phyloP scores from a whole-genome alignment of 2,113 vertebrate species.

The Brachypodius melanocephalos region DNA sequence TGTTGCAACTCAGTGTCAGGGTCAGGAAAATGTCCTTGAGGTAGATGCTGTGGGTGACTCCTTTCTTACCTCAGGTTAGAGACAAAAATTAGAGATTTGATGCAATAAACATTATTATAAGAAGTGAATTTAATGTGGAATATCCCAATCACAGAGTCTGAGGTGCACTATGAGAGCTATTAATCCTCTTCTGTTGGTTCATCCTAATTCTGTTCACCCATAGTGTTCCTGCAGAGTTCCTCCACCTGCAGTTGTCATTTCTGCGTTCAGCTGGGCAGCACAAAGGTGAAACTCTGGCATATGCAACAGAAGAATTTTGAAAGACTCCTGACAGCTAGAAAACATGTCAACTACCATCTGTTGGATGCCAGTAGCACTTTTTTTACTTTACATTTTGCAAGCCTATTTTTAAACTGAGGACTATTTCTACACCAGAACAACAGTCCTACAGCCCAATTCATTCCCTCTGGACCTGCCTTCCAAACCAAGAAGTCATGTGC shows the following conservation, averaged over 20 bases:
- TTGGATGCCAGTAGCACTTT: neutral
- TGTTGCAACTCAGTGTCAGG: neutral
- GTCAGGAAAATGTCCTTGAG: neutral
- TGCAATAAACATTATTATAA: neutral
- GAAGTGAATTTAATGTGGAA: neutral
- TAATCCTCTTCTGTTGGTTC: neutral
- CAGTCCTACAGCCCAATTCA: neutral
- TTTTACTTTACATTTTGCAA: neutral
- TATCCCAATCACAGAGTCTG: neutral
- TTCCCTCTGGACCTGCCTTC: neutral
- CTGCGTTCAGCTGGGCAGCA: neutral
- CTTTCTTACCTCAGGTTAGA: neutral
- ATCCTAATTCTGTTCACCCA: neutral
- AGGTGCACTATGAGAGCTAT: neutral
- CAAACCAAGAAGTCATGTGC: neutral
- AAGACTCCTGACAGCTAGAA: neutral
- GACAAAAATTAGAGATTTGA: neutral
- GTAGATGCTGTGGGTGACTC: neutral
- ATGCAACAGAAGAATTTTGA: neutral
- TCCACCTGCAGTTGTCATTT: neutral
- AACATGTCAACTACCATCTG: neutral
- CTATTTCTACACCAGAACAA: neutral
- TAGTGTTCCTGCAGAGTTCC: neutral
- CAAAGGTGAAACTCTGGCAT: constrained; percentile 12
- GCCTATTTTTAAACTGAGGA: neutral